Percentiles rank a stretch among this genome's conserved stretches.
Conservation (phyloP, 2,113 vertebrate genomes). For the Pachypanchax playfairii region DNA sequence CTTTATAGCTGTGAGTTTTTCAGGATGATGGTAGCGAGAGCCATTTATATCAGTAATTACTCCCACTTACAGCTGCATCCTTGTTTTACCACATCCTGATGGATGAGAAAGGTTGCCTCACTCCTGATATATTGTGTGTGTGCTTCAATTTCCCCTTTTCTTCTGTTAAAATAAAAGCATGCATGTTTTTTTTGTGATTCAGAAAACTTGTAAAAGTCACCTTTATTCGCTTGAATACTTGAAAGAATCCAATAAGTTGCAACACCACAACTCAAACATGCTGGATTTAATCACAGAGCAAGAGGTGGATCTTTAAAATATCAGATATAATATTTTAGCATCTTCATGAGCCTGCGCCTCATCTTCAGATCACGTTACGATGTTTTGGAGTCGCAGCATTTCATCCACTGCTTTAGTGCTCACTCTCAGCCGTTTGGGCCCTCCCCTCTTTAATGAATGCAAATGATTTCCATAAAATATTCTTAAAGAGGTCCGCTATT, state of each 20-base stretch:
- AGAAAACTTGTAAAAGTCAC: slow-evolving; percentile 2
- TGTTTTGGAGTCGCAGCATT: slow-evolving; percentile 78
- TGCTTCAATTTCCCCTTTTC: no score
- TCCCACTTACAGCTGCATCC: slow-evolving; percentile 59
- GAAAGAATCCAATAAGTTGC: slow-evolving; percentile 49
- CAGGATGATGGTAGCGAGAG: slow-evolving; percentile 41
- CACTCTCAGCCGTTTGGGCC: slow-evolving; percentile 66
- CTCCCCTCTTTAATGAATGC: slow-evolving; percentile 77
- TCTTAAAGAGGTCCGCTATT: slow-evolving; percentile 79
- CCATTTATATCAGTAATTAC: slow-evolving; percentile 66
- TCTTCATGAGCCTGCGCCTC: slow-evolving; percentile 79
- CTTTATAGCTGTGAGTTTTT: slow-evolving; percentile 48
- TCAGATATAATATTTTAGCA: slow-evolving; percentile 80
- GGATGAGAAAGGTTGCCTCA: slow-evolving; percentile 49
- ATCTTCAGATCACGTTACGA: slow-evolving; percentile 80
- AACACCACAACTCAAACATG: slow-evolving; percentile 51
- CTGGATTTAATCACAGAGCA: slow-evolving; percentile 77
- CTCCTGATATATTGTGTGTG: slow-evolving; percentile 33
- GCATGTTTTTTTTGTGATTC: slow-evolving; percentile 24
- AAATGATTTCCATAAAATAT: slow-evolving; percentile 85
- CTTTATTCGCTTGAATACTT: slow-evolving; percentile 20
- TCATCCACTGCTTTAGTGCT: slow-evolving; percentile 73
- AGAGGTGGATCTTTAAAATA: slow-evolving; percentile 75
- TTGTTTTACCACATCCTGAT: slow-evolving; percentile 57
- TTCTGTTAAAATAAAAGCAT: not conserved